Evolutionary conservation across 2,888 invertebrate species (phyloP).

Genomic region (Dolomedes plantarius): DNA sequence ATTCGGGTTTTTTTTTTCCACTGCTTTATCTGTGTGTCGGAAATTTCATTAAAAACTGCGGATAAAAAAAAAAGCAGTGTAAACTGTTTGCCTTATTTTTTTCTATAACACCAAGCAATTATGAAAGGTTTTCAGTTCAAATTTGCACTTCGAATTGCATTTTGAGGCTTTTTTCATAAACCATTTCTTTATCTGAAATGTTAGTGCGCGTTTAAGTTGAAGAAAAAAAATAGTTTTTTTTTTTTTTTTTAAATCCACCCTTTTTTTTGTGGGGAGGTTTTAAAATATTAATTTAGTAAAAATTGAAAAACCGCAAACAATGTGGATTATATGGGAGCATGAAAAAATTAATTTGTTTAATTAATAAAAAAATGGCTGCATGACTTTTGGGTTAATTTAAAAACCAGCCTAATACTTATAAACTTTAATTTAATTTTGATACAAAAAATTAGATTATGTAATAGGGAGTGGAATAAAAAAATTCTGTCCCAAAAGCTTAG

Average conservation of each 20-base stretch:
- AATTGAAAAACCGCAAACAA: background rate
- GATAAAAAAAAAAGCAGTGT: background rate
- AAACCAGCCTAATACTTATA: too few relatives aligned
- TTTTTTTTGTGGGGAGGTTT: background rate
- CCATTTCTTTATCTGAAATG: too few relatives aligned
- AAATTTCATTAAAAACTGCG: constrained; percentile 1
- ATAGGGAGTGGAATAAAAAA: too few relatives aligned
- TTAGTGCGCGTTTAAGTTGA: background rate
- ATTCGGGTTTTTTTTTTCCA: background rate
- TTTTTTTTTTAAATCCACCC: too few relatives aligned
- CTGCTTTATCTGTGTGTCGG: background rate
- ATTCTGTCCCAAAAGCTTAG: too few relatives aligned
- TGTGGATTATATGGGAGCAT: background rate
- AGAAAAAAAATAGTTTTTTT: background rate
- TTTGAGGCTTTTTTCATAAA: background rate
- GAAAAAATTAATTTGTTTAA: background rate
- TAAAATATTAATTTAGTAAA: background rate
- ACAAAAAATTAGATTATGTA: too few relatives aligned
- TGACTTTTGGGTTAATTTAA: too few relatives aligned
- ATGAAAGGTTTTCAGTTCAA: background rate
- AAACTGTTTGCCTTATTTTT: constrained; percentile 8
- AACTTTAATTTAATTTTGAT: too few relatives aligned
- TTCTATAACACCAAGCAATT: background rate
- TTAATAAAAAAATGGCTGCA: background rate
- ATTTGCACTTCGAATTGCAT: background rate